Conservation (phyloP, 2,797 vertebrate genomes). For the Decapterus maruadsi region DNA sequence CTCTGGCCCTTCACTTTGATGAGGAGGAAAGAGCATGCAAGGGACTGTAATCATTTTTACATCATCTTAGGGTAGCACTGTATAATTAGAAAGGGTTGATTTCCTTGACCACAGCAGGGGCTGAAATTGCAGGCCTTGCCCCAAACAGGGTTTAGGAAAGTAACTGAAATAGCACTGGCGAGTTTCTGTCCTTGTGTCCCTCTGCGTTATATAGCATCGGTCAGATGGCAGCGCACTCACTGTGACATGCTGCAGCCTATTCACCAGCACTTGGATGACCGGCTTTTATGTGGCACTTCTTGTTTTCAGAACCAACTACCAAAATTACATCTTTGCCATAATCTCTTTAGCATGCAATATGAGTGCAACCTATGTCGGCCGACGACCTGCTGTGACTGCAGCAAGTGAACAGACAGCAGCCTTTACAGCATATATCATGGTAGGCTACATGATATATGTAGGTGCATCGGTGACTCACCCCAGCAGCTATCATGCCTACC, state of each 20-base stretch:
- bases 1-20: conserved; percentile 79
- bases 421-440: conserved; percentile 10
- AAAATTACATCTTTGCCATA: conserved; percentile 79
- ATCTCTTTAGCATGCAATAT: conserved; percentile 77
- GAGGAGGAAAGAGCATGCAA: conserved; percentile 71
- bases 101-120: conserved; percentile 82
- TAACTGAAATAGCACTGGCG: conserved; percentile 79
- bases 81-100: conserved; percentile 88
- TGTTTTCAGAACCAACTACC: conserved; percentile 79
- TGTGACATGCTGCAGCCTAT: conserved; percentile 67
- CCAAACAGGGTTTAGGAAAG: conserved; percentile 74
- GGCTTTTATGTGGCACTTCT: conserved; percentile 82
- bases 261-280: conserved; percentile 64
- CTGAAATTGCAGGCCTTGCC: conserved; percentile 85
- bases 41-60: conserved; percentile 87
- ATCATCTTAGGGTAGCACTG: conserved; percentile 76
- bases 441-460: neutral
- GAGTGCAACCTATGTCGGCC: conserved; percentile 59
- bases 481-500: conserved; percentile 6
- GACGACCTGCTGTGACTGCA: conserved; percentile 41
- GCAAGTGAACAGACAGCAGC: conserved; percentile 36
- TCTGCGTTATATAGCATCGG: conserved; percentile 74
- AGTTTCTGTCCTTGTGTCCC: conserved; percentile 76
- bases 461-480: neutral
- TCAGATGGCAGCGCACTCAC: conserved; percentile 75